Conservation (phyloP, 2,797 vertebrate species). For the Poeciliopsis gracilis region DNA sequence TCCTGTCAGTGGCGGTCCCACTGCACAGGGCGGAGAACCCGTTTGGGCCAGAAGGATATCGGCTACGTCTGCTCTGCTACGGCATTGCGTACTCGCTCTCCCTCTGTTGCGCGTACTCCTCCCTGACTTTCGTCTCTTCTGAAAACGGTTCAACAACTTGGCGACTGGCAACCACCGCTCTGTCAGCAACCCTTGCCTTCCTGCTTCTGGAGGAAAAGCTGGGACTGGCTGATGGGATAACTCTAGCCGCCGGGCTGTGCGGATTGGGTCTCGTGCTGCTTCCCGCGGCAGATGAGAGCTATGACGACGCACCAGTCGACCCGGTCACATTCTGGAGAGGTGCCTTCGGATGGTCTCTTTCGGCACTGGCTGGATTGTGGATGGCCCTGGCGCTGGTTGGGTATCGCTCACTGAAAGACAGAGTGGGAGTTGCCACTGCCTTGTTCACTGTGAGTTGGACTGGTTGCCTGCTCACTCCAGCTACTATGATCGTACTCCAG, state of each 20-base stretch:
- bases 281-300: slow-evolving; percentile 72
- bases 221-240: slow-evolving; percentile 84
- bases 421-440: slow-evolving; percentile 92
- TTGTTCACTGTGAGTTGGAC: slow-evolving; percentile 98
- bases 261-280: slow-evolving; percentile 93
- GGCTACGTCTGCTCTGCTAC: slow-evolving; percentile 90
- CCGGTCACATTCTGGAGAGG: slow-evolving; percentile 90
- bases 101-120: slow-evolving; percentile 95
- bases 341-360: slow-evolving; percentile 95
- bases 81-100: slow-evolving; percentile 94
- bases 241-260: slow-evolving; percentile 86
- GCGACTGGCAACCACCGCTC: slow-evolving; percentile 92
- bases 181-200: slow-evolving; percentile 92
- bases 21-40: slow-evolving; percentile 90
- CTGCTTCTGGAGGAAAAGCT: slow-evolving; percentile 93
- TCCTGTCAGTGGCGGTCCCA: slow-evolving; percentile 87
- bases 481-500: slow-evolving; percentile 90
- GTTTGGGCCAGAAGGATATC: slow-evolving; percentile 91
- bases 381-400: slow-evolving; percentile 95
- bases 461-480: slow-evolving; percentile 87
- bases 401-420: slow-evolving; percentile 94
- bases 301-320: slow-evolving; percentile 77
- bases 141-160: slow-evolving; percentile 92
- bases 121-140: slow-evolving; percentile 90
- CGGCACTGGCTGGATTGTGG: slow-evolving; percentile 92